Percentiles rank a stretch among this genome's conserved stretches.
phyloP scores from a whole-genome alignment of 2,888 invertebrate genomes.

The Conops quadrifasciatus region DNA sequence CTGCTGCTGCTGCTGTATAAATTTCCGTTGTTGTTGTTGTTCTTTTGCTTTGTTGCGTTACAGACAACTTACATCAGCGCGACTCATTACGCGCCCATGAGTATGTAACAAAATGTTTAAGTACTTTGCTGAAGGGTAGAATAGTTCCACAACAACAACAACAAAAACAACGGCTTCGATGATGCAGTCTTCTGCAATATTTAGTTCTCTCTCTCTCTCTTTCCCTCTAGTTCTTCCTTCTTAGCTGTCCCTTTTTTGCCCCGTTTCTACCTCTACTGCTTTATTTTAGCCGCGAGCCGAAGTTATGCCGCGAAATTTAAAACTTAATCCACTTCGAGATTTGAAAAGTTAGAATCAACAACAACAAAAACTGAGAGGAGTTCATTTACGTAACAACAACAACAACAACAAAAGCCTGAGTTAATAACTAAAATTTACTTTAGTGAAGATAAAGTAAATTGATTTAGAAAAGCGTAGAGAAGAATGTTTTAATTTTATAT shows the following conservation, averaged over 20 bases:
- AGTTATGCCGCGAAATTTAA: not conserved
- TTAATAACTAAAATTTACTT: too few species aligned
- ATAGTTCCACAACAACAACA: too few species aligned
- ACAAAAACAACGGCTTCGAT: too few species aligned
- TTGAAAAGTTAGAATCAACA: not conserved
- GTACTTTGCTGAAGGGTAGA: too few species aligned
- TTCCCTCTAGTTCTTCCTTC: not conserved
- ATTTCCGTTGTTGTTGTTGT: slow-evolving; percentile 5
- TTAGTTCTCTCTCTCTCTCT: too few species aligned
- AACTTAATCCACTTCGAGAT: not conserved
- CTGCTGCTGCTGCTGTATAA: not conserved
- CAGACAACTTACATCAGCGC: not conserved
- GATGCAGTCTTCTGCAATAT: too few species aligned
- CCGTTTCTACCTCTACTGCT: not conserved
- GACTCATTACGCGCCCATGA: not conserved
- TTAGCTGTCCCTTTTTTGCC: not conserved
- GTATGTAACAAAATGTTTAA: slow-evolving; percentile 26
- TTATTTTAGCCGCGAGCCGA: not conserved
- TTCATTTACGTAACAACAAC: too few species aligned
- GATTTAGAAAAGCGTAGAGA: too few species aligned
- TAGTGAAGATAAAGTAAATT: too few species aligned
- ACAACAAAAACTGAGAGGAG: too few species aligned
- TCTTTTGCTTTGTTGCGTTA: not conserved
- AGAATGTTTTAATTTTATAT: too few species aligned
- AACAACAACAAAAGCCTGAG: too few species aligned